phyloP scores from a whole-genome alignment of 2,113 vertebrate genomes.

The Chloropsis cyanopogon region DNA sequence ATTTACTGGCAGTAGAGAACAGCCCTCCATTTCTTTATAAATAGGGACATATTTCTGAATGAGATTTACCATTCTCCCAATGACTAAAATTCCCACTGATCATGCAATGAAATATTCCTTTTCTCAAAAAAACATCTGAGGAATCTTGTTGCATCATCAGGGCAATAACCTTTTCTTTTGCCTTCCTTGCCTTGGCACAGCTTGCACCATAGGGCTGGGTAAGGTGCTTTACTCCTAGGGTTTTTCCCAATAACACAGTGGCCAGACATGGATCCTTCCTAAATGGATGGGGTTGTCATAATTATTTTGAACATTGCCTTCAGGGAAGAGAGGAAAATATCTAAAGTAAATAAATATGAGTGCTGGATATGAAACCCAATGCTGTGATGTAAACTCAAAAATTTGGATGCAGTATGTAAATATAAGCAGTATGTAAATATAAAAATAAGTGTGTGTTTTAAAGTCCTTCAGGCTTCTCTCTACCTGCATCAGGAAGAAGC shows the following conservation, averaged over 20 bases:
- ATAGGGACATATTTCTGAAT: neutral
- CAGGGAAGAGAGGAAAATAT: neutral
- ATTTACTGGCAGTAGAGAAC: neutral
- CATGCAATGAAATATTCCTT: neutral
- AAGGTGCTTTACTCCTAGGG: neutral
- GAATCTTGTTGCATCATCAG: neutral
- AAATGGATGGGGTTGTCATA: neutral
- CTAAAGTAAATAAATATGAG: neutral
- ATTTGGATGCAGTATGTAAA: neutral
- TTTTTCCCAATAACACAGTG: neutral
- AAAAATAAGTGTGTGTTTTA: neutral
- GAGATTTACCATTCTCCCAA: neutral
- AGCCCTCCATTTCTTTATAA: neutral
- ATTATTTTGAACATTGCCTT: neutral
- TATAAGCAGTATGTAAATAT: neutral
- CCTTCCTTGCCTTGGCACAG: neutral
- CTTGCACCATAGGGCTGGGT: neutral
- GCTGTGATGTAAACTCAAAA: neutral
- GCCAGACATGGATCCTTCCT: neutral
- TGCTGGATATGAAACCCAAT: neutral
- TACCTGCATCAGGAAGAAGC: neutral
- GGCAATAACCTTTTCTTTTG: neutral
- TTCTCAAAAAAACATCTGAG: neutral
- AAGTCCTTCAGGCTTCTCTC: neutral
- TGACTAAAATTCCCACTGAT: neutral